Evolutionary conservation across 2,888 invertebrate species (phyloP).

Genomic region (Nebria salina): DNA sequence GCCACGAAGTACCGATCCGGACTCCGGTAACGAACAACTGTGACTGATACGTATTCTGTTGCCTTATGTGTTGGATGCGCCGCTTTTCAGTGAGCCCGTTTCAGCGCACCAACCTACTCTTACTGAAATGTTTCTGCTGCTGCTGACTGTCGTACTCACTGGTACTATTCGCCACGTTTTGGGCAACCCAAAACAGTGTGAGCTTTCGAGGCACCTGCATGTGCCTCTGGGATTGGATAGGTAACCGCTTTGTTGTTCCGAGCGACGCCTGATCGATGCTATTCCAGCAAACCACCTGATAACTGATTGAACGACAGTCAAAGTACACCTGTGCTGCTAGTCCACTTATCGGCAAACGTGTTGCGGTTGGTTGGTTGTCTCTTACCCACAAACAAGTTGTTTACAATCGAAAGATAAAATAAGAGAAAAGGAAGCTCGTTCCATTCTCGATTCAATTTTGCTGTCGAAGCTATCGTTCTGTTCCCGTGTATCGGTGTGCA

Average conservation of each 20-base stretch:
- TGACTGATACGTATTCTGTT: slow-evolving; percentile 50
- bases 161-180: background rate
- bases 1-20: slow-evolving; percentile 36
- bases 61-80: slow-evolving; percentile 58
- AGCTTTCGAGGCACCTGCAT: too few species aligned
- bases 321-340: background rate
- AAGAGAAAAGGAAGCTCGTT: background rate
- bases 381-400: background rate
- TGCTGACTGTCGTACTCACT: too few species aligned
- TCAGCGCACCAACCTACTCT: too few species aligned
- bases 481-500: background rate
- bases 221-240: too few species aligned
- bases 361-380: background rate
- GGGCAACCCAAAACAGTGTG: background rate
- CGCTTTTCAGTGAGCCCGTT: slow-evolving; percentile 47
- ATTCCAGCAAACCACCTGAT: background rate
- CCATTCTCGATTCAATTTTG: background rate
- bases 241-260: too few species aligned
- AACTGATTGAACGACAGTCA: slow-evolving; percentile 15
- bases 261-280: background rate
- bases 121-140: too few species aligned
- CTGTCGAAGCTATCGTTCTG: background rate
- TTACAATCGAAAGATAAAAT: background rate
- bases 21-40: slow-evolving; percentile 38
- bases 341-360: background rate